phyloP scores from a whole-genome alignment of 2,797 vertebrate genomes.

The Distichodus sexfasciatus region DNA sequence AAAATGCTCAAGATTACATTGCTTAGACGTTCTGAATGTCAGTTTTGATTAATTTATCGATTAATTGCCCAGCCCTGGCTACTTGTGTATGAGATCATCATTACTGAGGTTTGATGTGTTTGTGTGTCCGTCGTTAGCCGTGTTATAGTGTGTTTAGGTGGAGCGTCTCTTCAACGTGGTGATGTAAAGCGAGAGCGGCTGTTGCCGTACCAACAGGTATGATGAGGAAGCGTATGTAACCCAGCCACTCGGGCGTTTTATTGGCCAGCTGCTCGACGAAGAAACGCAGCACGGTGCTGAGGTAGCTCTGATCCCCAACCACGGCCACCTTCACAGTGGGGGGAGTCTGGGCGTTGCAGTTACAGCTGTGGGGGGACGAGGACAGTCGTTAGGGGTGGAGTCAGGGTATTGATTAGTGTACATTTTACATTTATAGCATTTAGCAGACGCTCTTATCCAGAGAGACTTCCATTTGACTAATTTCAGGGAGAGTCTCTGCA shows the following conservation, averaged over 20 bases:
- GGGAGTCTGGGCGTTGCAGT: slow-evolving; percentile 80
- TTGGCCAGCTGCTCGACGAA: slow-evolving; percentile 82
- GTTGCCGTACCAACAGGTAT: slow-evolving; percentile 71
- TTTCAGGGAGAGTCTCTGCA: too few relatives aligned
- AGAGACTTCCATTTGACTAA: too few relatives aligned
- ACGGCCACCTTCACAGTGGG: slow-evolving; percentile 79
- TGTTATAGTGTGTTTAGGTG: not conserved
- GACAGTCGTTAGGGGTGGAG: not conserved
- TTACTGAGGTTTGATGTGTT: not conserved
- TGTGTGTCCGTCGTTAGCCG: too few relatives aligned
- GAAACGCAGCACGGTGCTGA: slow-evolving; percentile 77
- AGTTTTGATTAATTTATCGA: too few relatives aligned
- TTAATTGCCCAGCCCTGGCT: too few relatives aligned
- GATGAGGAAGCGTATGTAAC: slow-evolving; percentile 78
- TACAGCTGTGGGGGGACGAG: slow-evolving; percentile 66
- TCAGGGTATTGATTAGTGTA: not conserved
- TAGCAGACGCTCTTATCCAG: too few relatives aligned
- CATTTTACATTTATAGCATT: too few relatives aligned
- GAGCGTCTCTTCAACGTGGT: not conserved
- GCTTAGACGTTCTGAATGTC: too few relatives aligned
- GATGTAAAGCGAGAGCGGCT: not conserved
- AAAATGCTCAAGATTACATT: too few relatives aligned
- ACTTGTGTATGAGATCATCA: too few relatives aligned
- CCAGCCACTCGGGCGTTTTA: slow-evolving; percentile 80
- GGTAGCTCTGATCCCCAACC: slow-evolving; percentile 78